These are phyloP conservation scores for Microcebus lehilahytsara DNA, from an alignment of 2,113 vertebrate species.

Conservation along the genomic window DNA sequence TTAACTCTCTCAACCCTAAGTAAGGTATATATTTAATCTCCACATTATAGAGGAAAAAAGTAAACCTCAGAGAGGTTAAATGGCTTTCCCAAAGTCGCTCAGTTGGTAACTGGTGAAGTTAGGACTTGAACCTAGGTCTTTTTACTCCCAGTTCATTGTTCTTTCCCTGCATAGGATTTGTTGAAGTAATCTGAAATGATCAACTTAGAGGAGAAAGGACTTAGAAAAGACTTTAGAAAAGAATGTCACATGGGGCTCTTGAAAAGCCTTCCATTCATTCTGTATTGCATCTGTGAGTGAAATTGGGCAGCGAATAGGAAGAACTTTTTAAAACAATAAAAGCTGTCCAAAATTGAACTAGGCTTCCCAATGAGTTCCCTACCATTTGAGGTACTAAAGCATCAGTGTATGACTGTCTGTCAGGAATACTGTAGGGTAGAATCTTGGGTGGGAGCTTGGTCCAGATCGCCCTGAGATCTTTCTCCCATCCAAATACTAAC, in stretches of 20 bases:
- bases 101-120: background rate
- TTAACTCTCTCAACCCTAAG: background rate
- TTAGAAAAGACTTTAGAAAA: background rate
- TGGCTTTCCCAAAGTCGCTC: background rate
- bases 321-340: background rate
- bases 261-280: background rate
- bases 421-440: background rate
- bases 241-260: background rate
- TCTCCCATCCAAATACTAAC: background rate
- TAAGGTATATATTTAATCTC: background rate
- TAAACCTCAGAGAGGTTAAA: background rate
- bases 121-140: background rate
- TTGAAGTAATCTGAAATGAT: background rate
- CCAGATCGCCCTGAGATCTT: background rate
- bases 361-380: background rate
- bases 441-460: background rate
- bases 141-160: background rate
- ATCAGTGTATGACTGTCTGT: background rate
- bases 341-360: background rate
- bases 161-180: background rate
- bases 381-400: background rate
- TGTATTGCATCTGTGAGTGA: background rate
- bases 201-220: conserved; percentile 2
- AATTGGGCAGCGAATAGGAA: background rate
- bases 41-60: background rate